A percentile compares a stretch with the other conserved stretches of the same genome.
phyloP scores from a whole-genome alignment of 2,113 vertebrate genomes.

The Cyprinodon brontotheroides region DNA sequence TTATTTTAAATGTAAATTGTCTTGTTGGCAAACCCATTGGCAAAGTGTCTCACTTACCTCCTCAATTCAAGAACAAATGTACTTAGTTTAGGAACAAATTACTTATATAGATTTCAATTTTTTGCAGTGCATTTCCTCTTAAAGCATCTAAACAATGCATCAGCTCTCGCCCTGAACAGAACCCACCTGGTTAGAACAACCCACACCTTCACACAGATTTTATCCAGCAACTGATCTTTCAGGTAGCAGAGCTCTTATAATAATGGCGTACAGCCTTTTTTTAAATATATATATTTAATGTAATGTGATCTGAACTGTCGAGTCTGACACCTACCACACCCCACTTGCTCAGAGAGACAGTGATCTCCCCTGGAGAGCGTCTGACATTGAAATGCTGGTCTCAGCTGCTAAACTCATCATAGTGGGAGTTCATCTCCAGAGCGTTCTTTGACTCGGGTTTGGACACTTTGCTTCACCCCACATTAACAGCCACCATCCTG shows the following conservation, averaged over 20 bases:
- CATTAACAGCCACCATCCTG: neutral
- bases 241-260: too few relatives aligned
- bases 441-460: conserved; percentile 30
- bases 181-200: neutral
- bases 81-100: too few relatives aligned
- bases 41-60: too few relatives aligned
- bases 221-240: neutral
- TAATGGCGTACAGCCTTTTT: neutral
- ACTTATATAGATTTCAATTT: too few relatives aligned
- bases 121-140: neutral
- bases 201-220: neutral
- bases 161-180: neutral
- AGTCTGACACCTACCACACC: conserved; percentile 13
- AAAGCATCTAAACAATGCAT: neutral
- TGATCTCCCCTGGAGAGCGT: conserved; percentile 20
- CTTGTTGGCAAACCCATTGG: too few relatives aligned
- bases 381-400: conserved; percentile 23
- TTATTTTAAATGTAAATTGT: too few relatives aligned
- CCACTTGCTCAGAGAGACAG: conserved; percentile 2
- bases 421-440: conserved; percentile 18
- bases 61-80: too few relatives aligned
- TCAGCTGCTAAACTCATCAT: conserved; percentile 74
- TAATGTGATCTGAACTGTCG: conserved; percentile 3
- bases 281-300: neutral
- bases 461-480: conserved; percentile 22